Base-by-base conservation (phyloP, 2,888 invertebrate species). In the Macaria liturata region DNA sequence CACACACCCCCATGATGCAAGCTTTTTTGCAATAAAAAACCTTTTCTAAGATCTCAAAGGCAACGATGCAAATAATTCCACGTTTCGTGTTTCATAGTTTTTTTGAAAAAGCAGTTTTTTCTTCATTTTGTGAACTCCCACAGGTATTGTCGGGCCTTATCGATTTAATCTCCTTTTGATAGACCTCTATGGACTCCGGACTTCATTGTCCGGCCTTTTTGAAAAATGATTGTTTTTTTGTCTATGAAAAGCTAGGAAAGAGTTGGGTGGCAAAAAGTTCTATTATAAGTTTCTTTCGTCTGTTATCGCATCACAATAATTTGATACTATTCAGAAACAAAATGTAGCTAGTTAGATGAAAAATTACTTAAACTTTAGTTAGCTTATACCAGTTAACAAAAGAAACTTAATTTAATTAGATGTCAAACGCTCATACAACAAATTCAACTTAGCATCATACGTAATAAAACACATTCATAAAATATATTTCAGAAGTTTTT, bases 51-150 rank as follows among this genome's bases (percentile, higher is more conserved):
- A 86, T 84, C 81, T 88, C 83, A 84, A 86, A 88, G 81, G 89
- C 88, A 86, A 85, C 89, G 89, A 91, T 86, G 91, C 91, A 88
- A 91, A 91, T 91, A 91, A 91, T 91, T 90, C 88, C 82, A 79
- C 86, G 91, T 88, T 90, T 91, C 90, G 83, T 86, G 88, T 91
- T 91, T 86, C 90, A 81, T 77, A 78, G 77, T 80, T 84, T 87
- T n/a, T 83, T 84, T 83, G 79, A 81, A 75, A 67, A 66, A 20
- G 20, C 20, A 20, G 20, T 20, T 20, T 2, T 20, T 20, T 20
- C 20, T 20, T 20, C 20, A 20, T 20, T 86, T 81, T 83, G 79
- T 78, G 71, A 83, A 84, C 88, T 88, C 86, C 90, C 85, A 83
- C 87, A 76, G 80, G 78, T 73, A 81, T 88, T 88, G 90, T 88